phyloP scores from a whole-genome alignment of 2,113 vertebrate species.

The Falco punctatus region DNA sequence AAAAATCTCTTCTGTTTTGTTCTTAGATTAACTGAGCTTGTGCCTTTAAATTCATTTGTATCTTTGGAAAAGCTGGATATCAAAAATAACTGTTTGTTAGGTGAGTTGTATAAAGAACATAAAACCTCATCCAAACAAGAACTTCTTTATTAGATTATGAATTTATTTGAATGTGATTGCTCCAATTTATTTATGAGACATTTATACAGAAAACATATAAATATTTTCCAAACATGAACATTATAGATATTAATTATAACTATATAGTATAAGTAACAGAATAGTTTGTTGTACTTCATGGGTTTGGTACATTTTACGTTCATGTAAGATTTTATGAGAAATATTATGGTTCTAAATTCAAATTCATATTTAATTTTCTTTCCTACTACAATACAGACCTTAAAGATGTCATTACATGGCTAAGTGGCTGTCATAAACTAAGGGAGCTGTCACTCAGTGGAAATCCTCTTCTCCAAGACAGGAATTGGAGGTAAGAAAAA shows the following conservation, averaged over 20 bases:
- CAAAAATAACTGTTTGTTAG: slow-evolving; percentile 90
- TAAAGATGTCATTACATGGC: slow-evolving; percentile 67
- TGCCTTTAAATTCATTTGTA: slow-evolving; percentile 80
- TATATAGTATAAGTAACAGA: neutral
- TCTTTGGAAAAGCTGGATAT: slow-evolving; percentile 86
- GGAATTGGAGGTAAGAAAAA: slow-evolving; percentile 85
- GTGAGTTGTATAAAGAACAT: slow-evolving; percentile 71
- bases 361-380: neutral
- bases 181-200: neutral
- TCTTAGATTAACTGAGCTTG: slow-evolving; percentile 84
- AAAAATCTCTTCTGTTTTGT: slow-evolving; percentile 10
- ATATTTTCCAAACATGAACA: neutral
- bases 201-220: neutral
- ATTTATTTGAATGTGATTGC: neutral
- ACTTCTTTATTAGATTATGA: neutral
- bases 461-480: slow-evolving; percentile 89
- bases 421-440: slow-evolving; percentile 79
- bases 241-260: neutral
- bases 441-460: slow-evolving; percentile 79
- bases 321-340: neutral
- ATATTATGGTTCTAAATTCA: neutral
- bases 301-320: neutral
- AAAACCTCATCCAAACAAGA: neutral
- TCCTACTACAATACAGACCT: slow-evolving; percentile 77
- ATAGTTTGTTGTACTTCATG: neutral